Percentiles rank a stretch among this genome's conserved stretches.
Evolutionary conservation across 1,140 invertebrate genomes (phyloP).

Genomic region (Acromyrmex charruanus): DNA sequence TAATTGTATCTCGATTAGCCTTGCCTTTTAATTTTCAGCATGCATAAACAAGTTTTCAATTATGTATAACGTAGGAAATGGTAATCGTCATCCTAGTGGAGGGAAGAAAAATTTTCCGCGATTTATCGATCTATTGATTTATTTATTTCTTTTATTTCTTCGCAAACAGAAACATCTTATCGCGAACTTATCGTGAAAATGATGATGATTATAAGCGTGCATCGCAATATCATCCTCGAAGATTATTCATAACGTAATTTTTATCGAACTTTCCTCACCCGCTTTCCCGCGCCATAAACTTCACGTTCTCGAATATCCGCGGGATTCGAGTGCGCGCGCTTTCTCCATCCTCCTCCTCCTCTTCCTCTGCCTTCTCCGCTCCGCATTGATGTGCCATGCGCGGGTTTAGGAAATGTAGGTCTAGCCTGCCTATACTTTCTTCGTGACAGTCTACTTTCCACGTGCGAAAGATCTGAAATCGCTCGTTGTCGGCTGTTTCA

Average conservation of each 20-base stretch:
- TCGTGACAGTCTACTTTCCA: conserved; percentile 61
- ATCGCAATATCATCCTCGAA: background rate
- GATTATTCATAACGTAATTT: background rate
- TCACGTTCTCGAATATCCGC: background rate
- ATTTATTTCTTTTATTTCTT: background rate
- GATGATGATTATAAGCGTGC: background rate
- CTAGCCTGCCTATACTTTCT: conserved; percentile 69
- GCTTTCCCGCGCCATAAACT: background rate
- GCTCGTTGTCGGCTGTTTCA: background rate
- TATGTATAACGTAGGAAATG: background rate
- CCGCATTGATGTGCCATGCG: background rate
- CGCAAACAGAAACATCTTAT: background rate
- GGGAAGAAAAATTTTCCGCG: background rate
- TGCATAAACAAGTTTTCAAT: background rate
- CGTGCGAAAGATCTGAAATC: conserved; percentile 30
- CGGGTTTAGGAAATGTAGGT: conserved; percentile 62
- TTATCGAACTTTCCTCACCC: background rate
- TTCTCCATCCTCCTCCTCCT: conserved; percentile 42
- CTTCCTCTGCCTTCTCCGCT: background rate
- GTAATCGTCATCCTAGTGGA: background rate
- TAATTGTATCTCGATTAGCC: background rate
- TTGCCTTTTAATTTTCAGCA: background rate
- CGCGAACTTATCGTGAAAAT: background rate
- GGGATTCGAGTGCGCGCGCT: conserved; percentile 33
- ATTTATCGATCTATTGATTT: background rate